phyloP scores from a whole-genome alignment of 2,888 invertebrate genomes.

The Stegana nigrithorax region DNA sequence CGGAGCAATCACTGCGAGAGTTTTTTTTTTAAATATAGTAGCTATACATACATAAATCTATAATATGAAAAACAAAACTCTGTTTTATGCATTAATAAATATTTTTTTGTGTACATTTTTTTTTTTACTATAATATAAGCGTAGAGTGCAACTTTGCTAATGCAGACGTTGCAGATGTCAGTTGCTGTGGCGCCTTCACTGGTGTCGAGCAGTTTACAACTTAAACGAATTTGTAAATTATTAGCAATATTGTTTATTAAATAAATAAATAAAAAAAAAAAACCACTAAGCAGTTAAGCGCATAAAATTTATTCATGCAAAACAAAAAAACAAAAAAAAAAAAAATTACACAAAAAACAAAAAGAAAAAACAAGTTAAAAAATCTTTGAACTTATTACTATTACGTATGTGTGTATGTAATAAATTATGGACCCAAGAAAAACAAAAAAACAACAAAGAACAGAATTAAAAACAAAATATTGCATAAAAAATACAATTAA shows the following conservation, averaged over 20 bases:
- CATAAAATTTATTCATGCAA: conserved; percentile 28
- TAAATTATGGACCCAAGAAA: neutral
- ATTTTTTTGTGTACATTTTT: conserved; percentile 29
- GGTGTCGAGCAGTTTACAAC: conserved; percentile 34
- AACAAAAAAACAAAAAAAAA: conserved; percentile 30
- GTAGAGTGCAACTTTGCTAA: neutral
- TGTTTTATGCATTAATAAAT: conserved; percentile 27
- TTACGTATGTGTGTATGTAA: neutral
- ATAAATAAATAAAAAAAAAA: conserved; percentile 21
- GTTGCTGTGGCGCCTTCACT: too few species aligned
- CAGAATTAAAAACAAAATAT: too few species aligned
- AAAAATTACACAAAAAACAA: conserved; percentile 21
- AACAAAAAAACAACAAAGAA: neutral
- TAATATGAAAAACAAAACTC: too few species aligned
- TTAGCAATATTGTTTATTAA: conserved; percentile 59
- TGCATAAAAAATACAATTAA: too few species aligned
- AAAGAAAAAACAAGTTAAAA: conserved; percentile 19
- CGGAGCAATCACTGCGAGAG: too few species aligned
- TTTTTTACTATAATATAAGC: conserved; percentile 22
- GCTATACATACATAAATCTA: too few species aligned
- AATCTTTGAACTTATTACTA: conserved; percentile 15
- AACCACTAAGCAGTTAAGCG: conserved; percentile 25
- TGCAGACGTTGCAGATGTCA: too few species aligned
- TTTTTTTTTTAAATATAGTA: too few species aligned
- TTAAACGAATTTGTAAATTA: conserved; percentile 61